These are phyloP conservation scores for Thumatha senex DNA, from an alignment of 2,888 invertebrate species.

Conservation along the genomic window DNA sequence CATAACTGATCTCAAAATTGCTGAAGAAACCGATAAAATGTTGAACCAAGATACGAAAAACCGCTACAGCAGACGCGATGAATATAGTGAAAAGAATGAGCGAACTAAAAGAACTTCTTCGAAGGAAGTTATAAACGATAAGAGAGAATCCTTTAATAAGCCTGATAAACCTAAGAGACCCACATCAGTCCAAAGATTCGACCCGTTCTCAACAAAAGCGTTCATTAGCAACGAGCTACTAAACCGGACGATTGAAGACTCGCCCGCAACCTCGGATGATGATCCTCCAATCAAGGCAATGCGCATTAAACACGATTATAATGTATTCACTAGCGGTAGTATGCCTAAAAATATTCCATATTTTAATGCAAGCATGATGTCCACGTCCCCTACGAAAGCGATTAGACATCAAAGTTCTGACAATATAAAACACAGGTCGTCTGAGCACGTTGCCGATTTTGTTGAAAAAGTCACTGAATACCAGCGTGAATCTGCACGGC, in stretches of 20 bases:
- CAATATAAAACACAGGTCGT: constrained; percentile 68
- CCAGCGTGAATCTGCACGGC: constrained; percentile 59
- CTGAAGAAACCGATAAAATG: constrained; percentile 78
- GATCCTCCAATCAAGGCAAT: constrained; percentile 63
- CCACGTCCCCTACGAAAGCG: constrained; percentile 69
- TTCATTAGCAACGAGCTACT: constrained; percentile 69
- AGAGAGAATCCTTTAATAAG: constrained; percentile 63
- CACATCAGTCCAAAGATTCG: constrained; percentile 65
- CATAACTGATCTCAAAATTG: constrained; percentile 78
- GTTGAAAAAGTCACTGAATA: constrained; percentile 58
- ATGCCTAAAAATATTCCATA: constrained; percentile 76
- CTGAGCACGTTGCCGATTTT: constrained; percentile 65
- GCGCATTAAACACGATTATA: constrained; percentile 66
- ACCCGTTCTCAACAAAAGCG: constrained; percentile 69
- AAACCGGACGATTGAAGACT: constrained; percentile 57
- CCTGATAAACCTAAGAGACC: constrained; percentile 69
- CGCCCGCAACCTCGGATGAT: constrained; percentile 62
- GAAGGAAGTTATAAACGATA: constrained; percentile 65
- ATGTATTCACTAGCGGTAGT: constrained; percentile 67
- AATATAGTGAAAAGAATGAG: constrained; percentile 64
- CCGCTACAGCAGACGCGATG: constrained; percentile 68
- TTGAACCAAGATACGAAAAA: constrained; percentile 71
- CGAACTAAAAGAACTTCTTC: constrained; percentile 62
- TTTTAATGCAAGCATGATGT: constrained; percentile 64
- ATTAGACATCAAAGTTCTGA: constrained; percentile 70